Conservation (phyloP, 1,140 invertebrate species). For the Lepidurus couesii region DNA sequence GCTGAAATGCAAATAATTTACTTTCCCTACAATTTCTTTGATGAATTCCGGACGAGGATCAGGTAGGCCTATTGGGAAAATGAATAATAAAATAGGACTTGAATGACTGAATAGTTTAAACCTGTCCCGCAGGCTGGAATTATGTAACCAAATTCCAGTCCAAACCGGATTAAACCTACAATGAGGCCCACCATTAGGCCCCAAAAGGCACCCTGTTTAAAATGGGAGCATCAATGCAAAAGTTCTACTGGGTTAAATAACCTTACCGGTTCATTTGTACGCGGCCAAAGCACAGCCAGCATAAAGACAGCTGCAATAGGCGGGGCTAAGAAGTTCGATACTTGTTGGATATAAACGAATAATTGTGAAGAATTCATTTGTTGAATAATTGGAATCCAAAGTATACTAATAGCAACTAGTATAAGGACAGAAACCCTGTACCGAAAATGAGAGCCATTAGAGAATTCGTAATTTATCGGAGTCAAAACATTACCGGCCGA, state of each 20-base stretch:
- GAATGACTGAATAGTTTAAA: not conserved
- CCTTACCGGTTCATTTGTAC: conserved; percentile 50
- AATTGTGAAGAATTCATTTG: conserved; percentile 47
- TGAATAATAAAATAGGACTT: not conserved
- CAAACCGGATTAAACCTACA: conserved; percentile 46
- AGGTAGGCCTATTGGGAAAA: not conserved
- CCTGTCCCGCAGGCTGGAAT: conserved; percentile 44
- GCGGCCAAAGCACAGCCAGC: conserved; percentile 48
- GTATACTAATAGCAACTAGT: conserved; percentile 49
- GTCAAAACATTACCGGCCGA: conserved; percentile 45
- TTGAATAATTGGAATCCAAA: conserved; percentile 54
- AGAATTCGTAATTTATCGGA: not conserved
- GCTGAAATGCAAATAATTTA: conserved; percentile 52
- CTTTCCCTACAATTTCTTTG: conserved; percentile 43
- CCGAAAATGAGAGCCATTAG: not conserved
- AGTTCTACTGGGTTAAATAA: not conserved
- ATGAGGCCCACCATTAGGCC: conserved; percentile 48
- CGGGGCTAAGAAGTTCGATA: conserved; percentile 52
- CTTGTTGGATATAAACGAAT: conserved; percentile 53
- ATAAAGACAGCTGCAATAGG: conserved; percentile 53
- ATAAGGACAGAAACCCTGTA: conserved; percentile 48
- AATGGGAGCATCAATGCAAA: not conserved
- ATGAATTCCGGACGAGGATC: conserved; percentile 43
- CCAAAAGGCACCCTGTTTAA: conserved; percentile 49
- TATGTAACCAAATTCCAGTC: conserved; percentile 44